Evolutionary conservation across 2,888 invertebrate species (phyloP).

Genomic region (Drosophila pseudotakahashii): DNA sequence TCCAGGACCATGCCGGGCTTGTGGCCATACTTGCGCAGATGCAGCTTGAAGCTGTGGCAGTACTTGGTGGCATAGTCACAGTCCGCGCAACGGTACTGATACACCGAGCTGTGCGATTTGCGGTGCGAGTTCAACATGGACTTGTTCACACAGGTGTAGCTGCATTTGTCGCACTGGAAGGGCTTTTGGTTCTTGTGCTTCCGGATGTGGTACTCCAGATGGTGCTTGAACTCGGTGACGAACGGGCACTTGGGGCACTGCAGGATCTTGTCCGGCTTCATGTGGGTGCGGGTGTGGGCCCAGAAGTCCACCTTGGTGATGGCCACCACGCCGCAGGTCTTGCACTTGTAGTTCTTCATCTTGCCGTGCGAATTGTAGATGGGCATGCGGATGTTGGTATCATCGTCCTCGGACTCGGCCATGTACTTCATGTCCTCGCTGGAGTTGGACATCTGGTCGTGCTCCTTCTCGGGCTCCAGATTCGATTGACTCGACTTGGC

Average conservation of each 20-base stretch:
- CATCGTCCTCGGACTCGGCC: conserved; percentile 82
- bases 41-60: conserved; percentile 97
- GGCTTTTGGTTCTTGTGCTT: conserved; percentile 98
- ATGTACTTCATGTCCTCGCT: conserved; percentile 82
- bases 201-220: conserved; percentile 97
- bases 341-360: conserved; percentile 95
- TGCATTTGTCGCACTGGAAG: conserved; percentile 95
- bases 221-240: conserved; percentile 99
- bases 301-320: conserved; percentile 96
- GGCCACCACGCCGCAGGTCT: conserved; percentile 94
- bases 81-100: conserved; percentile 96
- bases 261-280: conserved; percentile 95
- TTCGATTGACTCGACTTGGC: conserved; percentile 66
- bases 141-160: conserved; percentile 97
- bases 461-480: conserved; percentile 75
- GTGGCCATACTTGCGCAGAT: conserved; percentile 96
- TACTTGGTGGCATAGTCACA: conserved; percentile 99
- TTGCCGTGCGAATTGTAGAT: conserved; percentile 88
- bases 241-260: conserved; percentile 97
- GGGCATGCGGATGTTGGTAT: conserved; percentile 85
- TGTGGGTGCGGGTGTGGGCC: conserved; percentile 95
- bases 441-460: conserved; percentile 82
- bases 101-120: conserved; percentile 96
- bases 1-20: conserved; percentile 95
- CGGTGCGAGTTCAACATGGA: conserved; percentile 99